Evolutionary conservation across 2,888 invertebrate genomes (phyloP).

Genomic region (Hypselothyrea guttata): DNA sequence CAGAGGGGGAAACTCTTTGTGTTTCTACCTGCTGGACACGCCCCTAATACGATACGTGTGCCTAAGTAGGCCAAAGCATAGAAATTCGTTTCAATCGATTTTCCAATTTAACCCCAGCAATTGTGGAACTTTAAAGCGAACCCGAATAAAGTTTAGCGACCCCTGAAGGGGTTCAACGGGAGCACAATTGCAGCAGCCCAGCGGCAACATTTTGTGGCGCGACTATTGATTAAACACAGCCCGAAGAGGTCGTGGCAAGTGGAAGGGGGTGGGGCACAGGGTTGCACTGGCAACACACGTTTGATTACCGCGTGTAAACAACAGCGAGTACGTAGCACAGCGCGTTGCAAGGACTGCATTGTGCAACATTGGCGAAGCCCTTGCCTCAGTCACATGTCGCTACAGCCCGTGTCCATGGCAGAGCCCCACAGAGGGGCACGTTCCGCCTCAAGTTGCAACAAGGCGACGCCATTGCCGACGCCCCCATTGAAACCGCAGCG

Average conservation of each 20-base stretch:
- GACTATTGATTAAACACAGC: constrained; percentile 74
- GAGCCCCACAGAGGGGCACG: constrained; percentile 2
- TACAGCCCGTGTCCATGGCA: neutral
- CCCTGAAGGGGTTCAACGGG: constrained; percentile 36
- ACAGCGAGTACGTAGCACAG: constrained; percentile 55
- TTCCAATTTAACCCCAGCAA: constrained; percentile 36
- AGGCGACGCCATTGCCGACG: too few relatives aligned
- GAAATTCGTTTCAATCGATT: constrained; percentile 58
- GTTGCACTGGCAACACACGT: constrained; percentile 65
- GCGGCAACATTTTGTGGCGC: constrained; percentile 15
- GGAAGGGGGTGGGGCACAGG: neutral
- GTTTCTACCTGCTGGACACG: constrained; percentile 7
- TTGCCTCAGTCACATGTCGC: constrained; percentile 13
- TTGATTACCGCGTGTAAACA: constrained; percentile 80
- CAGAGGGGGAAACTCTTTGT: neutral
- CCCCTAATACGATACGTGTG: constrained; percentile 29
- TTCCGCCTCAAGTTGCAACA: constrained; percentile 5
- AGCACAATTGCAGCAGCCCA: constrained; percentile 48
- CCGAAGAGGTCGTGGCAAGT: neutral
- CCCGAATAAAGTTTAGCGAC: constrained; percentile 72
- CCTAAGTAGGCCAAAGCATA: constrained; percentile 60
- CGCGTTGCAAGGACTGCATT: constrained; percentile 58
- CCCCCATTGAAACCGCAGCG: constrained; percentile 46
- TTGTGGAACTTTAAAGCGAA: constrained; percentile 28
- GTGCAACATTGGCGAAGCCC: constrained; percentile 49